Conservation (phyloP, 92 coral and sea anemone genomes). For the Porites lobata region DNA sequence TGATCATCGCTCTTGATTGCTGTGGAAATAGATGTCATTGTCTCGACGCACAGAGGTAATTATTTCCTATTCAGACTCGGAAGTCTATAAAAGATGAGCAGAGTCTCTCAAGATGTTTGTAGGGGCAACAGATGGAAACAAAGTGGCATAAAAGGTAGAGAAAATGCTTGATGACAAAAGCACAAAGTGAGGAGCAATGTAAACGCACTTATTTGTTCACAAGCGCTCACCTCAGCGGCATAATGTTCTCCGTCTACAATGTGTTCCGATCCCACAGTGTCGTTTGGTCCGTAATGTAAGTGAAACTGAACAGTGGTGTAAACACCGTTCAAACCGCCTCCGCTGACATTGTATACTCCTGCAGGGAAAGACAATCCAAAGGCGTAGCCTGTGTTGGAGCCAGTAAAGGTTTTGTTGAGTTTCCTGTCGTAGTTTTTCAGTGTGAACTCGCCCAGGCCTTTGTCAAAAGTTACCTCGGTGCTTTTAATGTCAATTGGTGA, state of each 20-base stretch:
- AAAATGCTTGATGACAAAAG: background rate
- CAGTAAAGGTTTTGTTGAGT: background rate
- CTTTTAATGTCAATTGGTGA: constrained; percentile 70
- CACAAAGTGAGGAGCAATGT: too few relatives aligned
- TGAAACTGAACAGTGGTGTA: constrained; percentile 51
- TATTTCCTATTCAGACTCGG: too few relatives aligned
- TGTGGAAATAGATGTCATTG: too few relatives aligned
- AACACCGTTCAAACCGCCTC: constrained; percentile 53
- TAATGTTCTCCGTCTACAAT: constrained; percentile 55
- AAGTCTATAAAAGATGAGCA: too few relatives aligned
- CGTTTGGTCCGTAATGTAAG: constrained; percentile 71
- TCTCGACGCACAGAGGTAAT: too few relatives aligned
- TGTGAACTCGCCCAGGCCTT: constrained; percentile 19
- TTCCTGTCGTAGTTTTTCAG: constrained; percentile 20
- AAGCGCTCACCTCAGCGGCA: constrained; percentile 77
- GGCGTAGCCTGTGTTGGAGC: constrained; percentile 53
- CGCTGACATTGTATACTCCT: constrained; percentile 31
- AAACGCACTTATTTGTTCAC: background rate
- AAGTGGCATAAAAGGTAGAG: background rate
- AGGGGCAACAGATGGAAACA: too few relatives aligned
- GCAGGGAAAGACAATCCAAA: constrained; percentile 5
- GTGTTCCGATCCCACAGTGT: constrained; percentile 76
- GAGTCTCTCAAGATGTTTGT: too few relatives aligned
- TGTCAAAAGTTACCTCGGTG: constrained; percentile 6
- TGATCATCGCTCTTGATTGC: too few relatives aligned